Conservation (phyloP, 2,797 vertebrate species). For the Chiloscyllium punctatum region DNA sequence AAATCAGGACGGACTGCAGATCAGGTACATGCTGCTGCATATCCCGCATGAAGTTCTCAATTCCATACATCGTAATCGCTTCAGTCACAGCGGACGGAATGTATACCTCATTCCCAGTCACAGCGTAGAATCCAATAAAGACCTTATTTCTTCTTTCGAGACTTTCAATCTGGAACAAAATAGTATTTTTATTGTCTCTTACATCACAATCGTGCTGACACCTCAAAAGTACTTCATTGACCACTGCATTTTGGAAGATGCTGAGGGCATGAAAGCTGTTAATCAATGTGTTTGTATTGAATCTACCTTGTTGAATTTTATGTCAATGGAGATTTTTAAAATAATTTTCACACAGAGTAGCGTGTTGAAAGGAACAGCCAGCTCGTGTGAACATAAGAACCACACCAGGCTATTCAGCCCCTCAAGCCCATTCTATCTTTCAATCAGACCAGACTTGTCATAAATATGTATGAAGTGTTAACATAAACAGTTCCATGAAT, state of each 20-base stretch:
- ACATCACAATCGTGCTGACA: not conserved
- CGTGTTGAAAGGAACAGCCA: not conserved
- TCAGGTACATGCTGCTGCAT: conserved; percentile 77
- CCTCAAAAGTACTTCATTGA: not conserved
- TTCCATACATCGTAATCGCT: conserved; percentile 68
- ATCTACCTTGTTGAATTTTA: not conserved
- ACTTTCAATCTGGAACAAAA: conserved; percentile 60
- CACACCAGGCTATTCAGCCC: not conserved
- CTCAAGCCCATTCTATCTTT: not conserved
- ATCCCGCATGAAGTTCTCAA: conserved; percentile 77
- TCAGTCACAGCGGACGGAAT: conserved; percentile 72
- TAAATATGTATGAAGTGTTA: too few species aligned
- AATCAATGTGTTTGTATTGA: not conserved
- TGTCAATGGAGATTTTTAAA: not conserved
- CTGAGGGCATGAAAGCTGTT: not conserved
- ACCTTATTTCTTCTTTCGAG: conserved; percentile 74
- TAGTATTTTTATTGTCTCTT: not conserved
- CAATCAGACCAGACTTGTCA: not conserved
- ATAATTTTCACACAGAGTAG: not conserved
- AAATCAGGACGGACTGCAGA: conserved; percentile 76
- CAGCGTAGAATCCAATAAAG: conserved; percentile 85
- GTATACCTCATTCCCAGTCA: conserved; percentile 71
- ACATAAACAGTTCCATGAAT: not conserved
- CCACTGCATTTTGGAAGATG: not conserved
- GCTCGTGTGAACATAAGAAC: not conserved